Percentiles rank a stretch among this genome's conserved stretches.
phyloP scores from a whole-genome alignment of 2,888 invertebrate species.

The Drosophila niveifrons region DNA sequence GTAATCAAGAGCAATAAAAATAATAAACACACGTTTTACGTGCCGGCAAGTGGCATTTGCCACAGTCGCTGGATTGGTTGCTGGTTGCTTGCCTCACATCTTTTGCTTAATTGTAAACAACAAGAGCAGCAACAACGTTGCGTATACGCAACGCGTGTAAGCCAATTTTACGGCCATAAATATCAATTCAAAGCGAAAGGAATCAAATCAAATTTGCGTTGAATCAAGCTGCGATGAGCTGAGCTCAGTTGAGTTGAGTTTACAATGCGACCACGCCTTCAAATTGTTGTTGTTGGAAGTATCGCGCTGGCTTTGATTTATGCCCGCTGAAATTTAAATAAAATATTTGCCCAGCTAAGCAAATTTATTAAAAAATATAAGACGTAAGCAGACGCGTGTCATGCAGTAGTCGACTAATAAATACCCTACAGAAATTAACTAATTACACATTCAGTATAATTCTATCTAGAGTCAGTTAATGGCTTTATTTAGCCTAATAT shows the following conservation, averaged over 20 bases:
- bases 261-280: constrained; percentile 7
- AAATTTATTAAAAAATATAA: constrained; percentile 66
- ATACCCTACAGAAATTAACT: constrained; percentile 25
- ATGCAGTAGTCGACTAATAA: background rate
- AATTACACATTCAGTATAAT: too few relatives aligned
- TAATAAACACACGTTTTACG: constrained; percentile 58
- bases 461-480: too few relatives aligned
- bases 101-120: constrained; percentile 54
- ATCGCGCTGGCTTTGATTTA: constrained; percentile 63
- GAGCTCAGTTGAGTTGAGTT: constrained; percentile 7
- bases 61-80: background rate
- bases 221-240: background rate
- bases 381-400: background rate
- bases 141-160: constrained; percentile 57
- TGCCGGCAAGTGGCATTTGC: constrained; percentile 12
- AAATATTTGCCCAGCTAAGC: constrained; percentile 68
- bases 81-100: background rate
- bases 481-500: too few relatives aligned
- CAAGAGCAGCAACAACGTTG: background rate
- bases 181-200: constrained; percentile 53
- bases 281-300: background rate
- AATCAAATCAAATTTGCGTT: constrained; percentile 44
- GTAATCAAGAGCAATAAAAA: constrained; percentile 66
- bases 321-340: constrained; percentile 51
- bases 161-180: constrained; percentile 70